phyloP scores from a whole-genome alignment of 2,797 vertebrate genomes.

The Atherinosoma microstoma region DNA sequence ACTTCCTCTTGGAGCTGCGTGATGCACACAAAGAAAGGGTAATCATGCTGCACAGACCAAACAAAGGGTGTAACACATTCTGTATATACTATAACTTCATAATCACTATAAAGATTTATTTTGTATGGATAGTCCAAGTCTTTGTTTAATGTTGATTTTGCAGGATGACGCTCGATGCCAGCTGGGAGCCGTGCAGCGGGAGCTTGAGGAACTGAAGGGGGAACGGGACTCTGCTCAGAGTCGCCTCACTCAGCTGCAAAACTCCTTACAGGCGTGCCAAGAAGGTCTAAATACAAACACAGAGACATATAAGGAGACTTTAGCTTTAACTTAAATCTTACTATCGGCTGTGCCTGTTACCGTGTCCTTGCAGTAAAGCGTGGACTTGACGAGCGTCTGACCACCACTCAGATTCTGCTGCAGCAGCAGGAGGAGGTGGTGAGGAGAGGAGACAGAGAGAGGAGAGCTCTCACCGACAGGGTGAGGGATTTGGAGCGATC shows the following conservation, averaged over 20 bases:
- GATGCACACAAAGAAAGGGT: constrained; percentile 90
- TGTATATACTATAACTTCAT: neutral
- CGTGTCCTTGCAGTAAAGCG: constrained; percentile 81
- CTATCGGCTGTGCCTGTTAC: neutral
- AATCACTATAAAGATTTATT: neutral
- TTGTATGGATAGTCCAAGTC: neutral
- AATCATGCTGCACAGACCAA: neutral
- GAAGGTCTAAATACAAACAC: constrained; percentile 76
- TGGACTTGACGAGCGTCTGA: constrained; percentile 81
- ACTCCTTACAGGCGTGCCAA: constrained; percentile 84
- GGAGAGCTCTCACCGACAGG: constrained; percentile 81
- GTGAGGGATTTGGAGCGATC: constrained; percentile 85
- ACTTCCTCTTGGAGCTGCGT: constrained; percentile 91
- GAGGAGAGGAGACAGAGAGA: constrained; percentile 85
- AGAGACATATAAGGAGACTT: neutral
- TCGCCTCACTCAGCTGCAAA: constrained; percentile 85
- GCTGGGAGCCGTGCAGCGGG: constrained; percentile 77
- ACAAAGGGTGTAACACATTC: neutral
- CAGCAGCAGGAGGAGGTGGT: constrained; percentile 87
- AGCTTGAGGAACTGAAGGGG: constrained; percentile 83
- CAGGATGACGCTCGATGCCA: constrained; percentile 89
- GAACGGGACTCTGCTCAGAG: constrained; percentile 80
- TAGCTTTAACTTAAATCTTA: neutral
- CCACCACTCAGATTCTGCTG: constrained; percentile 82
- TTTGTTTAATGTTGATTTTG: constrained; percentile 36